Conservation (phyloP, 2,888 invertebrate species). For the Xestia rhomboidea region DNA sequence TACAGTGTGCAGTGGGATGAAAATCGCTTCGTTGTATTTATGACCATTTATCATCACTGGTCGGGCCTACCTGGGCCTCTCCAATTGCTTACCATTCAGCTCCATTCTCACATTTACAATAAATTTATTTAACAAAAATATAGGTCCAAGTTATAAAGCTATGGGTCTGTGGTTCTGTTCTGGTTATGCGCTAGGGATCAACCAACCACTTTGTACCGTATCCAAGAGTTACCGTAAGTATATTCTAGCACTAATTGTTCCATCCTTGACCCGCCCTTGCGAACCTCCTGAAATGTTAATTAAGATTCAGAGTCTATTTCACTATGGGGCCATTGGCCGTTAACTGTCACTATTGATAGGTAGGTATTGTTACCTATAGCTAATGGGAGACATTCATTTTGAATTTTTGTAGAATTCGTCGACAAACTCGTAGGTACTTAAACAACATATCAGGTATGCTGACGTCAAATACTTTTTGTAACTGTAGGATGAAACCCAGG, state of each 20-base stretch:
- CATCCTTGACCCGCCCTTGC: background rate
- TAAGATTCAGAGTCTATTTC: background rate
- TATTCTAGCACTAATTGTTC: background rate
- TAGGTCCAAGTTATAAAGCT: background rate
- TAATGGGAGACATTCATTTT: background rate
- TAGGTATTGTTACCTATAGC: background rate
- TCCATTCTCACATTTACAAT: background rate
- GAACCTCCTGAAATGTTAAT: constrained; percentile 5
- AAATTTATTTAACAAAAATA: background rate
- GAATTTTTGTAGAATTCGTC: constrained; percentile 8
- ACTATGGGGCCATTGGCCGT: constrained; percentile 12
- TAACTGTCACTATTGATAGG: background rate
- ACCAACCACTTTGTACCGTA: background rate
- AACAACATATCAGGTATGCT: too few species aligned
- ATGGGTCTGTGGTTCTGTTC: background rate
- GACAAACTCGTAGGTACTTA: constrained; percentile 13
- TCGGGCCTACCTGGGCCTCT: background rate
- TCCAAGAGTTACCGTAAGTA: background rate
- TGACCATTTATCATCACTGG: background rate
- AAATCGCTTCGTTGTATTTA: background rate
- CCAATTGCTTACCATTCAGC: background rate
- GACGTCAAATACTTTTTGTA: background rate
- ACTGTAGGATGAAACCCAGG: background rate
- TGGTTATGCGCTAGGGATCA: background rate
- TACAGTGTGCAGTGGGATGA: background rate